Conservation (phyloP, 2,797 vertebrate genomes). For the Bryconaethiops microstoma region DNA sequence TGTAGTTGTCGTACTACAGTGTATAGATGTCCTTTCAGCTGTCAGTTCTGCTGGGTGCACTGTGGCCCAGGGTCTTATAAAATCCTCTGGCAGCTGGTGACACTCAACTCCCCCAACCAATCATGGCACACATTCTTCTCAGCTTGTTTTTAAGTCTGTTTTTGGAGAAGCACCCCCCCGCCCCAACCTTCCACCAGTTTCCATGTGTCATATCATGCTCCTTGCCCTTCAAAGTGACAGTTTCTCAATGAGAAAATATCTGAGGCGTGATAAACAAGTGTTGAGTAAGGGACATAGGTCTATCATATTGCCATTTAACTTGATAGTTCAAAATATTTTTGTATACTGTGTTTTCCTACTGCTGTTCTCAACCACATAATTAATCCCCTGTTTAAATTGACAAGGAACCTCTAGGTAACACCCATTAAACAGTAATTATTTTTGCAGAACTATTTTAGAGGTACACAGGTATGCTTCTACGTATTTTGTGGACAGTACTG, state of each 20-base stretch:
- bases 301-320: slow-evolving; percentile 22
- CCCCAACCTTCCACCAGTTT: slow-evolving; percentile 53
- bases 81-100: slow-evolving; percentile 67
- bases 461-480: no score
- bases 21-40: slow-evolving; percentile 28
- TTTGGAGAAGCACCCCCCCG: slow-evolving; percentile 70
- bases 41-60: slow-evolving; percentile 67
- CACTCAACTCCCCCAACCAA: slow-evolving; percentile 66
- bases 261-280: slow-evolving; percentile 69
- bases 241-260: slow-evolving; percentile 38
- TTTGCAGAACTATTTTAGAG: no score
- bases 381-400: background rate
- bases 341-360: background rate
- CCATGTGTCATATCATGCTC: slow-evolving; percentile 69
- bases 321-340: slow-evolving; percentile 11
- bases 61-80: slow-evolving; percentile 74
- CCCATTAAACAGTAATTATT: background rate
- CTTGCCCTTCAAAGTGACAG: slow-evolving; percentile 51
- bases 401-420: background rate
- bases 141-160: slow-evolving; percentile 68
- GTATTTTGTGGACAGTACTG: background rate
- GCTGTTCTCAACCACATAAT: background rate
- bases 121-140: slow-evolving; percentile 71
- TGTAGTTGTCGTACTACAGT: background rate
- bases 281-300: slow-evolving; percentile 42